Evolutionary conservation across 2,888 invertebrate genomes (phyloP), one percentile per base, ranked within the genome.

Genomic region (Diploptera punctata): DNA sequence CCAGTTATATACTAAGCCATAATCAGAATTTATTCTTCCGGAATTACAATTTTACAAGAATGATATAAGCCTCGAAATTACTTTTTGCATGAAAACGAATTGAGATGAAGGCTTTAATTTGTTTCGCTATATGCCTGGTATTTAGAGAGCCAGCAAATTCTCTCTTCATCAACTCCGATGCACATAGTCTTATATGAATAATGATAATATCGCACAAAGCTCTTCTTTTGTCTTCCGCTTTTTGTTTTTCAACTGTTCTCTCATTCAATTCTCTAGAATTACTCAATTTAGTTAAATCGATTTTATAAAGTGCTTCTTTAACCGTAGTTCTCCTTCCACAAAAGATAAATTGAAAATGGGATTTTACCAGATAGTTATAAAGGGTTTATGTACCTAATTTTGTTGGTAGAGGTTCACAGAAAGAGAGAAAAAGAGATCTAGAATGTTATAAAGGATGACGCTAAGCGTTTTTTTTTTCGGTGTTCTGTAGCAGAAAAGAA

Each of bases 281-380:
- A 24, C 10, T 52, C 24, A 52, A 52, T 24, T 24, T 24, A 10
- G 52, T 52, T 52, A 52, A 24, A 52, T 52, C 24, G 52, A 19
- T 10, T 19, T 52, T 52, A 52, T 19, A 10, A 0, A 18, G 49
- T 52, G 19, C 19, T 52, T 52, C 52, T 21, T 24, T 52, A 52
- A 52, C 24, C 24, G 21, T 24, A 18, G 1, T n/a, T 10, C 47
- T n/a, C 47, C n/a, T 7, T 19, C 49, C 19, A 33, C 33, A 52
- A 52, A 13, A 10, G 13, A 52, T 3, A 21, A 21, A 24, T 21
- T 52, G 52, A 26, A 52, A 52, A 52, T 24, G 21, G 52, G 52
- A 52, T 52, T 52, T 52, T 24, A 21, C 24, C 24, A 24, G 52
- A 52, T 52, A 52, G 49, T 52, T 52, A 7, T 52, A 52, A 52